A percentile compares a stretch with the other conserved stretches of the same genome.
These are phyloP conservation scores for Nycticebus coucang DNA, from an alignment of 2,113 vertebrate species.

Conservation along the genomic window DNA sequence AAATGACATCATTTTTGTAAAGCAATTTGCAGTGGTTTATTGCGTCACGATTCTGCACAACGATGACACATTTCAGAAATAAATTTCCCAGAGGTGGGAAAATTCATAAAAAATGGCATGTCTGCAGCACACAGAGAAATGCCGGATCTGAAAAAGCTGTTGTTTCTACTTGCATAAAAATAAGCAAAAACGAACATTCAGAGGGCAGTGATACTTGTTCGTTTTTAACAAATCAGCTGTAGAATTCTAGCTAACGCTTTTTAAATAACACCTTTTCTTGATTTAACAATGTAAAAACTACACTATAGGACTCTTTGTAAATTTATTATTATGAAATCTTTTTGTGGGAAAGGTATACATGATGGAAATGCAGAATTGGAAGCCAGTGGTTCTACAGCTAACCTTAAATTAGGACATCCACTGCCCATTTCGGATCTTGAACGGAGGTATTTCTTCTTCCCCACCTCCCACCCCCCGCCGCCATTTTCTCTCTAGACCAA, in stretches of 20 bases:
- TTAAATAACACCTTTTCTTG: conserved; percentile 43
- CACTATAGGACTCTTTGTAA: background rate
- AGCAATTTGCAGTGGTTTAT: conserved; percentile 75
- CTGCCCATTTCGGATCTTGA: conserved; percentile 61
- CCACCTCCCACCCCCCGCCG: background rate
- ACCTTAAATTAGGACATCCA: conserved; percentile 54
- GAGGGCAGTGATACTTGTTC: conserved; percentile 12
- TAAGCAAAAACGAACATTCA: conserved; percentile 52
- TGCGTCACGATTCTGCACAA: conserved; percentile 78
- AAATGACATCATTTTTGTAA: conserved; percentile 65
- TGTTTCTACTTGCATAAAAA: conserved; percentile 49
- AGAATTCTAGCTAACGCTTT: conserved; percentile 50
- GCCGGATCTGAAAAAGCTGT: conserved; percentile 46
- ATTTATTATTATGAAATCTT: conserved; percentile 37
- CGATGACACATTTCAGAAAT: conserved; percentile 29
- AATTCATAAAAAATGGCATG: conserved; percentile 63
- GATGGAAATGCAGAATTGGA: conserved; percentile 58
- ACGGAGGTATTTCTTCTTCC: conserved; percentile 42
- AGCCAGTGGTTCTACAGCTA: conserved; percentile 14
- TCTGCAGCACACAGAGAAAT: conserved; percentile 8
- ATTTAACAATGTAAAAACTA: conserved; percentile 46
- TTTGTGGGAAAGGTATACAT: conserved; percentile 29
- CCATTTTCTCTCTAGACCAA: conserved; percentile 68
- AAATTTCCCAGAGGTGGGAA: conserved; percentile 59
- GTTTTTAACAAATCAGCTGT: conserved; percentile 39